Percentiles rank a stretch among this genome's conserved stretches.
Conservation (phyloP, 2,888 invertebrate species). For the Hyppa rectilinea region DNA sequence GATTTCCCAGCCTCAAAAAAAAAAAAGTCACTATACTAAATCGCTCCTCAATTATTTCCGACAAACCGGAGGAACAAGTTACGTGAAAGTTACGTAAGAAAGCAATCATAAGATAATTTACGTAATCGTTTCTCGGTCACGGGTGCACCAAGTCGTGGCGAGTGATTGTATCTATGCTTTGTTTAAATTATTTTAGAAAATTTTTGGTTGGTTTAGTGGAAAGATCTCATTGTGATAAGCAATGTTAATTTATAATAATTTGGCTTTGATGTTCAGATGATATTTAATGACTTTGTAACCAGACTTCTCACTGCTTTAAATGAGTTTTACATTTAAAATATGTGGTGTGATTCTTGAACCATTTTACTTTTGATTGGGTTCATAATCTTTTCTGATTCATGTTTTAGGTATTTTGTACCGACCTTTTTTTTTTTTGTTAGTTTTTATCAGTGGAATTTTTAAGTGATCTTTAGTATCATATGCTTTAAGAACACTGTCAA, state of each 20-base stretch:
- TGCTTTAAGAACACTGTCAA: no score
- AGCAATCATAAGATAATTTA: slow-evolving; percentile 42
- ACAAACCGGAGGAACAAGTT: slow-evolving; percentile 13
- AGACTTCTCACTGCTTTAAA: neutral
- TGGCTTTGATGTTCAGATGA: neutral
- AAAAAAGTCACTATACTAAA: slow-evolving; percentile 9
- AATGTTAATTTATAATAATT: neutral
- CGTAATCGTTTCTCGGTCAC: slow-evolving; percentile 56
- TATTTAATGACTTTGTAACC: neutral
- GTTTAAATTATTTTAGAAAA: neutral
- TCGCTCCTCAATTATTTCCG: neutral
- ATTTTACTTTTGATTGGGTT: neutral
- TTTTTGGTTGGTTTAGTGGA: neutral
- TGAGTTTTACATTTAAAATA: neutral
- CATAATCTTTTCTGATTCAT: no score
- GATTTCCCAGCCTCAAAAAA: no score
- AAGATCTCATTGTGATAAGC: neutral
- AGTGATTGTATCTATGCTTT: slow-evolving; percentile 18
- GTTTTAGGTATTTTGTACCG: no score
- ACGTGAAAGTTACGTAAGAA: slow-evolving; percentile 35
- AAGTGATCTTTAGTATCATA: no score
- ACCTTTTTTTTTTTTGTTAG: no score
- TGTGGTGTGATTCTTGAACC: neutral
- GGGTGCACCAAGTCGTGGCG: slow-evolving; percentile 33
- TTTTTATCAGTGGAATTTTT: no score